phyloP scores from a whole-genome alignment of 1,140 invertebrate species.

The Apis dorsata region DNA sequence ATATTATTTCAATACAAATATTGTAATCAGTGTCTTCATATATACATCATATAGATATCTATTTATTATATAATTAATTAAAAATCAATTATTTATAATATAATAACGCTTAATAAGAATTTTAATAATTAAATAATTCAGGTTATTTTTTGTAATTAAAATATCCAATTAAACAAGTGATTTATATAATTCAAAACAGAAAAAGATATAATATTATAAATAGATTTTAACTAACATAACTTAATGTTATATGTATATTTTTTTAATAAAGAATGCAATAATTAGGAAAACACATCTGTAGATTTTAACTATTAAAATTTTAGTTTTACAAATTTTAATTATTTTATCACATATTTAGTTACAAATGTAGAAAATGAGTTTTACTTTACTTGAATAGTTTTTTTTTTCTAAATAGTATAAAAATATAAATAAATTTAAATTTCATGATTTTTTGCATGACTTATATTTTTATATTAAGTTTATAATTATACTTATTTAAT shows the following conservation, averaged over 20 bases:
- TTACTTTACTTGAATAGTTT: background rate
- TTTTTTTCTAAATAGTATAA: background rate
- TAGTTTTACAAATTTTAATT: background rate
- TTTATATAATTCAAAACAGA: background rate
- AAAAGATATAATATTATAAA: background rate
- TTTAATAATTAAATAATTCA: background rate
- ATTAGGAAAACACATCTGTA: background rate
- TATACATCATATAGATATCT: background rate
- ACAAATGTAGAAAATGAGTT: background rate
- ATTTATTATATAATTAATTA: background rate
- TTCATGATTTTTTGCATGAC: background rate
- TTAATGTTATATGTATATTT: conserved; percentile 18
- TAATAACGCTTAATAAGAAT: background rate
- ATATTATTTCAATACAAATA: background rate
- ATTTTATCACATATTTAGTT: background rate
- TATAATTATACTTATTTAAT: background rate
- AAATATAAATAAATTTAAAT: background rate
- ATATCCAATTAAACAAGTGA: background rate
- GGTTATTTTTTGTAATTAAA: background rate
- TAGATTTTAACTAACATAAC: background rate
- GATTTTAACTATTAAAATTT: background rate
- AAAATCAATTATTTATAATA: background rate
- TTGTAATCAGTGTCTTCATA: background rate
- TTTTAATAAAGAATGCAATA: conserved; percentile 28
- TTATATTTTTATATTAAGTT: background rate